Evolutionary conservation across 2,113 vertebrate species (phyloP), one percentile per base, ranked within the genome.

Genomic region (Collichthys lucidus): DNA sequence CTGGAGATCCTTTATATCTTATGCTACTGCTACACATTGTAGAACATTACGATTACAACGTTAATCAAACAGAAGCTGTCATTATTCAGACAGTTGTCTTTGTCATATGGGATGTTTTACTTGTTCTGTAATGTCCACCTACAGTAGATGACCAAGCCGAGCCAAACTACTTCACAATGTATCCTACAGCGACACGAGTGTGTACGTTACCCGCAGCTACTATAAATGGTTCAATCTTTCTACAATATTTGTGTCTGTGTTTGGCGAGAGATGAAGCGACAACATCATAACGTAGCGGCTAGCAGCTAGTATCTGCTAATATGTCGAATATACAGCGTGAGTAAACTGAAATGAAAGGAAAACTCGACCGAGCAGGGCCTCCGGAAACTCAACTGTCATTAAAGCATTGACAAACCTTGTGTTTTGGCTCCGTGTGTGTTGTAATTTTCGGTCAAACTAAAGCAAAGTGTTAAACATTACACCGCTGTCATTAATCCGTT

Each of bases 321-420:
- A 12, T 17, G 64, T 20, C n/a, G 5, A 52, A 29, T 42, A 17
- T 35, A 17, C 16, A 72, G 47, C 22, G 10, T 15, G 12, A 35
- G 20, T 40, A 11, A 42, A 66, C 2, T 3, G 7, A 73, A 56
- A 62, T 0, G 56, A 22, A 5, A 31, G 3, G 4, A 40, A 40
- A 40, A 40, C 35, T 40, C 35, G 35, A 40, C 1, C 8, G 8
- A 35, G 3, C n/a, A 42, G 3, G 11, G 1, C 4, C 22, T 0
- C 0, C 6, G 17, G 2, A 35, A 53, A 62, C 22, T n/a, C 4
- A 26, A 0, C 1, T 4, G 0, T 11, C 19, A 42, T 1, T 40
- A 5, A 68, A 46, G 55, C 26, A 8, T 0, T 4, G 6, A 79
- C 88, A 64, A 70, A 91, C 89, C 91, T 81, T 56, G 29, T 72